These are phyloP conservation scores for Agrochola circellaris DNA, from an alignment of 2,888 invertebrate species.

Conservation along the genomic window DNA sequence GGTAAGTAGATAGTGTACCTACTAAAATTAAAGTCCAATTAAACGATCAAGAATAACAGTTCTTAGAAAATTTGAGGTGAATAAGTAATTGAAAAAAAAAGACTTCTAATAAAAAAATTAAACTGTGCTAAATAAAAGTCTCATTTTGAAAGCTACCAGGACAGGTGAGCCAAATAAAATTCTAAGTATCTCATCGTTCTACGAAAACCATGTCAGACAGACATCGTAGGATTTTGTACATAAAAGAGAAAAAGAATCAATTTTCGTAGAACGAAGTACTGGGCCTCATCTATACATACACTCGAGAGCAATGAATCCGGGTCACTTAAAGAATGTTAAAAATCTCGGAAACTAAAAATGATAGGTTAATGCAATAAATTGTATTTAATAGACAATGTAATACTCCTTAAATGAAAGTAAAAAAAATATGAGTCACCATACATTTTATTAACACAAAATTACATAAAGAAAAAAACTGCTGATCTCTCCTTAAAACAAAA, in stretches of 20 bases:
- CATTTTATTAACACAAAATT: no score
- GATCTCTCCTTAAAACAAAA: no score
- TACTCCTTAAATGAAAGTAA: no score
- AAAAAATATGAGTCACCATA: no score
- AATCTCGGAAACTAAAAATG: no score
- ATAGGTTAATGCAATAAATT: no score
- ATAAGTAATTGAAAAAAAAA: neutral
- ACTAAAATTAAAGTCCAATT: neutral
- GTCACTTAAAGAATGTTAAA: no score
- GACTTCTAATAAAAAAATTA: neutral
- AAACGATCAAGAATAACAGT: neutral
- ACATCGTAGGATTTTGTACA: neutral
- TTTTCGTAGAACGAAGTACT: neutral
- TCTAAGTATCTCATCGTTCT: neutral
- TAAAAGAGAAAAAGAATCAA: neutral
- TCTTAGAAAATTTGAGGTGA: neutral
- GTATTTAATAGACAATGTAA: no score
- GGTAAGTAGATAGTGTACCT: neutral
- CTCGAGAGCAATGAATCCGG: no score
- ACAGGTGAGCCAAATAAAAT: conserved; percentile 8
- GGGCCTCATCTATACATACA: no score
- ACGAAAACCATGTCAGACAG: neutral
- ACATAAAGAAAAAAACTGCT: no score
- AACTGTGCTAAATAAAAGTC: neutral
- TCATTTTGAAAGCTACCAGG: neutral